Conservation (phyloP, 2,797 vertebrate genomes). For the Muscicapa striata region DNA sequence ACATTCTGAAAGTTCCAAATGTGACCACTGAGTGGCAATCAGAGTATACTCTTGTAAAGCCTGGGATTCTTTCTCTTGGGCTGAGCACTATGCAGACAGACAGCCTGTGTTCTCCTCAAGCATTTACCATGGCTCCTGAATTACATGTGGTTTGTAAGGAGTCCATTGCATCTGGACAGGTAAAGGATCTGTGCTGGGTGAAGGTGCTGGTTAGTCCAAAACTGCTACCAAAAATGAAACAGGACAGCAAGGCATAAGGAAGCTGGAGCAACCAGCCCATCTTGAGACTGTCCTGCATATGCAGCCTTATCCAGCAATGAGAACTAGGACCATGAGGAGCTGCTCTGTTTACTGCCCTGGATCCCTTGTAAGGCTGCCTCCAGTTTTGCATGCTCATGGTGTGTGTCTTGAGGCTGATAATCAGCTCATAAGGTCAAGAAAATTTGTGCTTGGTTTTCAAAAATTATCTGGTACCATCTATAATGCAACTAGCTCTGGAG, state of each 20-base stretch:
- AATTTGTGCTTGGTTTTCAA: background rate
- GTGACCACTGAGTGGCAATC: background rate
- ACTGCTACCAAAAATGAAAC: background rate
- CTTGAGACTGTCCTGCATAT: background rate
- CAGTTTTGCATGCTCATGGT: background rate
- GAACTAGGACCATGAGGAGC: rapidly evolving
- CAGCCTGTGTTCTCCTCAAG: background rate
- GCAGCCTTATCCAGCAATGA: background rate
- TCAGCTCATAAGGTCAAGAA: background rate
- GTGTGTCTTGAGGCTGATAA: background rate
- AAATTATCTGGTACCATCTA: background rate
- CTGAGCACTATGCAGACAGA: rapidly evolving
- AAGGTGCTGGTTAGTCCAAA: background rate
- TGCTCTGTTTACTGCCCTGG: background rate
- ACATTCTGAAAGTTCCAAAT: background rate
- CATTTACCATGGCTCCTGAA: rapidly evolving
- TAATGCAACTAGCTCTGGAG: background rate
- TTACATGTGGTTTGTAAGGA: background rate
- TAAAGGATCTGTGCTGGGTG: background rate
- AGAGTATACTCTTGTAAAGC: background rate
- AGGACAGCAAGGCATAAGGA: background rate
- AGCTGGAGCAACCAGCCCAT: background rate
- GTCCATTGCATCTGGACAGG: background rate
- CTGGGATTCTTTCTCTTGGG: background rate
- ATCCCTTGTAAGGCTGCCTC: background rate